Evolutionary conservation across 2,888 invertebrate species (phyloP).

Genomic region (Suillia variegata): DNA sequence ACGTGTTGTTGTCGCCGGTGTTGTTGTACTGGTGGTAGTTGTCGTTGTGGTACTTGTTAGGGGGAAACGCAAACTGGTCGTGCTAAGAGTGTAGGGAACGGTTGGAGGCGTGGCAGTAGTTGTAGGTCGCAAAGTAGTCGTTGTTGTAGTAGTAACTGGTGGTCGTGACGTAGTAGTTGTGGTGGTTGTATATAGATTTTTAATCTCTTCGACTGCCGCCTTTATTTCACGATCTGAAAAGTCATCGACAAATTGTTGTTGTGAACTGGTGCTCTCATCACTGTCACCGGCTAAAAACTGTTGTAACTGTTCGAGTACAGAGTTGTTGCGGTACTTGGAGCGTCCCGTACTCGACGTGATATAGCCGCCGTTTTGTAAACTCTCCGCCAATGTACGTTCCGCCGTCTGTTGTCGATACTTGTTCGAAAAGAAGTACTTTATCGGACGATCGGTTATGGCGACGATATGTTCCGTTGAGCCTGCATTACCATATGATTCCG

Average conservation of each 20-base stretch:
- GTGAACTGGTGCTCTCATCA: conserved; percentile 46
- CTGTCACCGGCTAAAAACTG: conserved; percentile 47
- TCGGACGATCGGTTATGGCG: conserved; percentile 48
- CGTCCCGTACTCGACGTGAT: conserved; percentile 41
- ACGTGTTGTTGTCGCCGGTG: conserved; percentile 45
- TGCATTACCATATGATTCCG: conserved; percentile 24
- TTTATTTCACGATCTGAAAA: conserved; percentile 45
- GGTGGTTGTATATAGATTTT: conserved; percentile 48
- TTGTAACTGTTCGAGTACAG: conserved; percentile 50
- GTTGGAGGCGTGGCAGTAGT: conserved; percentile 31
- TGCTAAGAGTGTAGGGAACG: conserved; percentile 21
- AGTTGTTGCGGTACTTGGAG: conserved; percentile 35
- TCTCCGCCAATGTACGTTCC: conserved; percentile 51
- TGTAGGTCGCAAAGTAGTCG: conserved; percentile 28
- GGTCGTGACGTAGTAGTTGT: conserved; percentile 45
- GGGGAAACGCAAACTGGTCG: neutral
- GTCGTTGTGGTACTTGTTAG: conserved; percentile 16
- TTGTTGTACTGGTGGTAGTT: conserved; percentile 34
- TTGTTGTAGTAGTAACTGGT: conserved; percentile 31
- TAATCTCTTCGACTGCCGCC: conserved; percentile 49
- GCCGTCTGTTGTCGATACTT: conserved; percentile 54
- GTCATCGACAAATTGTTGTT: conserved; percentile 49
- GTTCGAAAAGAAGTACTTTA: conserved; percentile 52
- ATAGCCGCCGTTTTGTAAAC: conserved; percentile 55
- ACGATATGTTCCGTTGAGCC: conserved; percentile 39